phyloP scores from a whole-genome alignment of 2,888 invertebrate genomes.

The Papilio elwesi region DNA sequence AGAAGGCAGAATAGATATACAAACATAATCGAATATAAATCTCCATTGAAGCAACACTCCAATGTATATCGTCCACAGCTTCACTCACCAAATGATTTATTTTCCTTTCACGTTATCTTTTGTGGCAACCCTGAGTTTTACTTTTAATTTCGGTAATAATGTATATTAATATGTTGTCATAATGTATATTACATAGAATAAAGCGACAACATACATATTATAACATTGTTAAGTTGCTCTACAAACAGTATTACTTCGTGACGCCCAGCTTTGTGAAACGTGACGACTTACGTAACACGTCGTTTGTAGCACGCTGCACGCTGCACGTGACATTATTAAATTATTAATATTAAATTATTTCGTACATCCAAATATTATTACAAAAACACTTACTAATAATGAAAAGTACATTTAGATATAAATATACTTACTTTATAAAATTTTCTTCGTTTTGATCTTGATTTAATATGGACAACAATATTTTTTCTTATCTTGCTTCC shows the following conservation, averaged over 20 bases:
- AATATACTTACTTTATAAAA: too few relatives aligned
- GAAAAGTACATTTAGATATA: too few relatives aligned
- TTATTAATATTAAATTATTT: slow-evolving; percentile 1
- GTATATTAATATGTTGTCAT: neutral
- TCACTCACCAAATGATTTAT: too few relatives aligned
- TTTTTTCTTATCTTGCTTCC: too few relatives aligned
- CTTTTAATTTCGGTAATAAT: too few relatives aligned
- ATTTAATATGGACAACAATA: too few relatives aligned
- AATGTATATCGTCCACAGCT: neutral
- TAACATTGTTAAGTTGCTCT: slow-evolving; percentile 16
- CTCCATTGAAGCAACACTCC: neutral
- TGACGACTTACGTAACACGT: slow-evolving; percentile 18
- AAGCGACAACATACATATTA: neutral
- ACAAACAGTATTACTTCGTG: slow-evolving; percentile 17
- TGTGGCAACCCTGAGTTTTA: too few relatives aligned
- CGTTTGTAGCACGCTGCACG: slow-evolving; percentile 1
- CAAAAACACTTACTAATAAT: too few relatives aligned
- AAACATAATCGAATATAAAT: neutral
- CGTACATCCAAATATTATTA: neutral
- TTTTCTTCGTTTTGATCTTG: too few relatives aligned
- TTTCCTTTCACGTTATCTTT: too few relatives aligned
- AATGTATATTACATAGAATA: neutral
- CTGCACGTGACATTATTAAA: slow-evolving; percentile 2
- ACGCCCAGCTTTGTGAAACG: slow-evolving; percentile 5
- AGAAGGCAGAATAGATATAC: neutral